These are phyloP conservation scores for Schizothorax lantsangensis DNA, from an alignment of 2,797 vertebrate species.

Conservation along the genomic window DNA sequence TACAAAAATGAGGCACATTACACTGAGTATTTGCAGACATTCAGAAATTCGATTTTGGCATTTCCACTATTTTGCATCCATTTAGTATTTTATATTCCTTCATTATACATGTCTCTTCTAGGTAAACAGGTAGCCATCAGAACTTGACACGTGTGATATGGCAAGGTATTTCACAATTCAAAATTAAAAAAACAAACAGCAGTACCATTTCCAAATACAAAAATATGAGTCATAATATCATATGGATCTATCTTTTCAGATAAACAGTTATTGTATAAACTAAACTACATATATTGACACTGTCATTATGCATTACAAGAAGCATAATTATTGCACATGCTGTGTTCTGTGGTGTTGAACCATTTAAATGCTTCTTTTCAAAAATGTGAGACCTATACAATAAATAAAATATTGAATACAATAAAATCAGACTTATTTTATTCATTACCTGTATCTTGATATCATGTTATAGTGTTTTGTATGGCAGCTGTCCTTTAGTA, in stretches of 20 bases:
- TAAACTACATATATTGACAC: not conserved
- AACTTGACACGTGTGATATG: not conserved
- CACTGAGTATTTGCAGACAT: not conserved
- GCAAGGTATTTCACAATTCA: not conserved
- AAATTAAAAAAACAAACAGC: too few species aligned
- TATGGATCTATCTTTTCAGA: not conserved
- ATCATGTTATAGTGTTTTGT: not conserved
- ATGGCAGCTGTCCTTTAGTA: not conserved
- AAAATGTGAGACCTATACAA: not conserved
- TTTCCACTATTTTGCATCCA: not conserved
- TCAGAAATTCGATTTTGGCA: conserved; percentile 1
- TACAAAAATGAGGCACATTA: not conserved
- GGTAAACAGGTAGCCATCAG: not conserved
- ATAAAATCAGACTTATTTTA: not conserved
- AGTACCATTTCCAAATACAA: not conserved
- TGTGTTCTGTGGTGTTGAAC: not conserved
- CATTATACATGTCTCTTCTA: not conserved
- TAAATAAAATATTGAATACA: conserved; percentile 9
- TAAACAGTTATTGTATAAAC: not conserved
- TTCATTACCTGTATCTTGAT: not conserved
- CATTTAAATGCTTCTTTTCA: too few species aligned
- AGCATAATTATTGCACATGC: not conserved
- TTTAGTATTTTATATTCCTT: not conserved
- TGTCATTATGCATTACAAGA: not conserved
- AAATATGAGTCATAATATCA: not conserved